Base-by-base conservation (phyloP, 2,797 vertebrate genomes). In the Gambusia yucatana region DNA sequence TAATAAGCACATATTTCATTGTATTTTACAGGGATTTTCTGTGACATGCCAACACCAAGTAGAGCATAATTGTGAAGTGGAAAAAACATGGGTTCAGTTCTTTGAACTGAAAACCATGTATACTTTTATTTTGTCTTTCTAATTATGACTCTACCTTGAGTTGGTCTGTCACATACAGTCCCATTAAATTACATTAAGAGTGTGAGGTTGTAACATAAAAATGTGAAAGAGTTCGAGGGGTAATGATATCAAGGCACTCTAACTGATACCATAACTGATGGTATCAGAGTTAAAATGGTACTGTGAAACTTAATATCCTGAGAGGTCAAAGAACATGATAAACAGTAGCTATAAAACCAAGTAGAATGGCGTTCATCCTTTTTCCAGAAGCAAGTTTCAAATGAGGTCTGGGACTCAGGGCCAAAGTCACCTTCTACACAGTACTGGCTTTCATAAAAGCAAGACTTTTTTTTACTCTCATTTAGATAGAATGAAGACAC, bases 351-450 rank as follows among this genome's bases (percentile, higher is more conserved):
- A 76, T 69, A 78, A 70, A 10, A 72, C 65, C 28, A 6, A 30
- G 16, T 85, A 78, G 82, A 73, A 73, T 41, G 9, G 74, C 48
- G 81, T 79, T 78, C 80, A 67, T 75, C 80, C 79, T 36, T 57
- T 61, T 78, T 78, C 59, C 81, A 81, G 89, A 90, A 86, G 76
- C 86, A 69, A 52, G 72, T 76, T 86, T 88, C 74, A 91, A 89
- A 92, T 91, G 76, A 87, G 86, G 61, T 83, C 77, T 85, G 83
- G 82, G 84, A 77, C 44, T 57, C 1, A 33, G 73, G 80, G 77
- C 75, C 43, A 76, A 67, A 84, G 89, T 94, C 90, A 92, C 85
- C 88, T 92, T 91, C 81, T 81, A 79, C 78, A 77, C 50, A 86
- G 77, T 1, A 44, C 77, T 87, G 75, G 25, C 25, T 71, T 52